phyloP scores from a whole-genome alignment of 2,797 vertebrate species.

The Clamator glandarius region DNA sequence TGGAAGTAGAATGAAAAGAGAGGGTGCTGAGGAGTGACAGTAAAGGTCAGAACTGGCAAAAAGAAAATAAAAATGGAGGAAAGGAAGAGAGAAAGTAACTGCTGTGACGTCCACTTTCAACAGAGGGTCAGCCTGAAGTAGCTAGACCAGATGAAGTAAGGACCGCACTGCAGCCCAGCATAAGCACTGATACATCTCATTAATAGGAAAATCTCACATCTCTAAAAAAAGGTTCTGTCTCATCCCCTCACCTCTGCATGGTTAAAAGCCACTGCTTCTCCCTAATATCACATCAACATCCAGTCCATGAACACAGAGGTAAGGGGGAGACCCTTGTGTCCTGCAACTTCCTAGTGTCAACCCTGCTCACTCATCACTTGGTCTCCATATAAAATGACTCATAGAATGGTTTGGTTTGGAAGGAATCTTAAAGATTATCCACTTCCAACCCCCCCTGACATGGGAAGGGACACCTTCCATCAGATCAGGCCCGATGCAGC shows the following conservation, averaged over 20 bases:
- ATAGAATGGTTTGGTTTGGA: too few species aligned
- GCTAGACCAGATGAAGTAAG: neutral
- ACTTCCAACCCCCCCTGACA: too few species aligned
- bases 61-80: too few species aligned
- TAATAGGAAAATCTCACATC: neutral
- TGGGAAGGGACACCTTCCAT: too few species aligned
- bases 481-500: too few species aligned
- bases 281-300: neutral
- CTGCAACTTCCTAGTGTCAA: neutral
- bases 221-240: neutral
- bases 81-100: neutral
- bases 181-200: neutral
- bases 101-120: neutral
- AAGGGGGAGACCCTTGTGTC: neutral
- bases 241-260: neutral
- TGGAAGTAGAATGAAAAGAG: neutral
- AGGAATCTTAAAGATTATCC: too few species aligned
- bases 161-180: neutral
- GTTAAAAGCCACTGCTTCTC: neutral
- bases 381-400: neutral
- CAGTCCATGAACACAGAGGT: neutral
- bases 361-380: rapidly evolving
- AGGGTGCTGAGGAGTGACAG: neutral
- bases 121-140: neutral
- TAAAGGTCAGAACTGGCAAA: neutral